Evolutionary conservation across 2,797 vertebrate genomes (phyloP), one percentile per base, ranked within the genome.

Genomic region (Coregonus sp.): DNA sequence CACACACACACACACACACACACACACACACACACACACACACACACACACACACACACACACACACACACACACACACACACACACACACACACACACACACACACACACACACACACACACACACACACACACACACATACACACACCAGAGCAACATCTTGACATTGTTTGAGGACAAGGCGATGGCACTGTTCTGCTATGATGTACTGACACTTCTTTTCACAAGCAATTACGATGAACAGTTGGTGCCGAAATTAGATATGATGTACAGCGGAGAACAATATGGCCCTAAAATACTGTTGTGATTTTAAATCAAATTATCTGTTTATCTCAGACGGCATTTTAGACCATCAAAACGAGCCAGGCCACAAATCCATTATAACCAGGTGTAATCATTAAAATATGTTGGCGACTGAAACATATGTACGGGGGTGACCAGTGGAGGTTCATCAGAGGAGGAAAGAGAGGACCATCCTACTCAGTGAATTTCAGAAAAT

Each of bases 131-230:
- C 54, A 4, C 14, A 66, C n/a, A 65, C 6, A 31, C 82, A 81
- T 69, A 83, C 63, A 79, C 35, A 68, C 86, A 70, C 79, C 84
- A 70, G 84, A 89, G 78, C 81, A 86, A 72, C 74, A 74, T 86
- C 85, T 84, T 77, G 72, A 77, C 79, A 87, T 91, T 84, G 81
- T 89, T 85, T 86, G 76, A 86, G 67, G 80, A 83, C 86, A 86
- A 84, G 83, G 77, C 80, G 78, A 76, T 40, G 87, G 85, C 81
- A 85, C 86, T 86, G 85, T 80, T 89, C 84, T 56, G 85, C 81
- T 89, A 84, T 56, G 82, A 82, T 87, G 88, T 50, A 81, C 82
- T 87, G 88, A 86, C 87, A 84, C 67, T 72, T 86, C 84, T 86
- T 85, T 88, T 90, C 84, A 84, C 72, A 74, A 84, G 80, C 80